Evolutionary conservation across 2,113 vertebrate genomes (phyloP).

Genomic region (Prionailurus viverrinus): DNA sequence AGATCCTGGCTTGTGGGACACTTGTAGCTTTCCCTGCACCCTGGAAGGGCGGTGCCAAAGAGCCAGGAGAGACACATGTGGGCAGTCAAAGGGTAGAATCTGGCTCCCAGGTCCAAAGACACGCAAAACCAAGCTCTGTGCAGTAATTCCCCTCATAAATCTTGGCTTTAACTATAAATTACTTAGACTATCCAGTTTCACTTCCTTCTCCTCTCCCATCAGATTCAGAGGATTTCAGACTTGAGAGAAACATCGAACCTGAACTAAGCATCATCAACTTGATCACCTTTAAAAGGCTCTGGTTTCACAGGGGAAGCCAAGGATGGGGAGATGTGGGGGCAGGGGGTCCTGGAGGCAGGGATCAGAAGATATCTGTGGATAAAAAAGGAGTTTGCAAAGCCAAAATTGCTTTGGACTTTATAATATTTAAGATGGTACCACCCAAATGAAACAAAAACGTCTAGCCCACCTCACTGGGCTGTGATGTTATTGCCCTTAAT

Average conservation of each 20-base stretch:
- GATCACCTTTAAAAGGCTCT: slow-evolving; percentile 8
- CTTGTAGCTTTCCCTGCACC: neutral
- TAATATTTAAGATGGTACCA: neutral
- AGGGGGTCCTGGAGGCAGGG: neutral
- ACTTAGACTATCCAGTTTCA: slow-evolving; percentile 56
- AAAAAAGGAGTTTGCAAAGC: neutral
- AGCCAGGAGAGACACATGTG: neutral
- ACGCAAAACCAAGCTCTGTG: neutral
- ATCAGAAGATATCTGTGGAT: neutral
- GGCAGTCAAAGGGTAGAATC: neutral
- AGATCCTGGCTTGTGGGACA: neutral
- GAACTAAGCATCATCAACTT: neutral
- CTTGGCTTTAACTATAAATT: slow-evolving; percentile 24
- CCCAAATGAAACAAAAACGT: neutral
- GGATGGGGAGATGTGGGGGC: neutral
- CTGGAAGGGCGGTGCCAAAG: neutral
- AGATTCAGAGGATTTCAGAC: slow-evolving; percentile 17
- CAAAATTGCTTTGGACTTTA: neutral
- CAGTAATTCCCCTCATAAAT: slow-evolving; percentile 36
- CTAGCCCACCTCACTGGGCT: neutral
- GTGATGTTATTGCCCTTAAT: neutral
- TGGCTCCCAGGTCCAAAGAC: neutral
- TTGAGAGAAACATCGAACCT: neutral
- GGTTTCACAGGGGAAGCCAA: neutral
- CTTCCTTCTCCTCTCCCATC: slow-evolving; percentile 52